These are phyloP conservation scores for Scaptomyza pallida DNA, from an alignment of 1,140 invertebrate species.

Conservation along the genomic window DNA sequence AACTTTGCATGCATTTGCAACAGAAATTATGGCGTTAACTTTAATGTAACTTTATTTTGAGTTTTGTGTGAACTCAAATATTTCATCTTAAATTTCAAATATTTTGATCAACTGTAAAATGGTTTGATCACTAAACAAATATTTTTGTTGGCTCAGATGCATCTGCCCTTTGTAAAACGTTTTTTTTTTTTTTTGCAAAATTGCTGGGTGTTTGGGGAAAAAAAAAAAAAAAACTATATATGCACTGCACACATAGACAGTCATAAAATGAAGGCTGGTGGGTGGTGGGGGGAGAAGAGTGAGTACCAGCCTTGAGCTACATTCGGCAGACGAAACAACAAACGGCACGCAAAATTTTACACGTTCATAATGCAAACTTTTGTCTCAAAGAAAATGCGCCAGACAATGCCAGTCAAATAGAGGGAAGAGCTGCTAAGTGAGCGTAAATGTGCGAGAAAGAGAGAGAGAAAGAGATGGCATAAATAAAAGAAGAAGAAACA, in stretches of 20 bases:
- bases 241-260: not conserved
- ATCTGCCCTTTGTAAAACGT: too few species aligned
- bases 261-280: not conserved
- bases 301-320: constrained; percentile 53
- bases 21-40: not conserved
- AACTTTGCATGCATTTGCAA: not conserved
- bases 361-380: constrained; percentile 69
- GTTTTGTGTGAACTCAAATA: not conserved
- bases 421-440: not conserved
- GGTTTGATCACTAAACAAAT: too few species aligned
- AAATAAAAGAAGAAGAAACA: not conserved
- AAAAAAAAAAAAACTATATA: constrained; percentile 4
- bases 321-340: constrained; percentile 47
- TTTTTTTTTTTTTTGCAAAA: too few species aligned
- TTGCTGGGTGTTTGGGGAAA: not conserved
- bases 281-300: constrained; percentile 7
- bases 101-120: too few species aligned
- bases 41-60: not conserved
- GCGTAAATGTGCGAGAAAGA: constrained; percentile 4
- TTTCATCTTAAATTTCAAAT: not conserved
- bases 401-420: constrained; percentile 14
- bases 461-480: constrained; percentile 4
- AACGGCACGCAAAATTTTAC: constrained; percentile 46
- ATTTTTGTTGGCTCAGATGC: too few species aligned
- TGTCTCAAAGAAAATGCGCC: constrained; percentile 33